Conservation (phyloP, 1,140 invertebrate species). For the Bombus waltoni region DNA sequence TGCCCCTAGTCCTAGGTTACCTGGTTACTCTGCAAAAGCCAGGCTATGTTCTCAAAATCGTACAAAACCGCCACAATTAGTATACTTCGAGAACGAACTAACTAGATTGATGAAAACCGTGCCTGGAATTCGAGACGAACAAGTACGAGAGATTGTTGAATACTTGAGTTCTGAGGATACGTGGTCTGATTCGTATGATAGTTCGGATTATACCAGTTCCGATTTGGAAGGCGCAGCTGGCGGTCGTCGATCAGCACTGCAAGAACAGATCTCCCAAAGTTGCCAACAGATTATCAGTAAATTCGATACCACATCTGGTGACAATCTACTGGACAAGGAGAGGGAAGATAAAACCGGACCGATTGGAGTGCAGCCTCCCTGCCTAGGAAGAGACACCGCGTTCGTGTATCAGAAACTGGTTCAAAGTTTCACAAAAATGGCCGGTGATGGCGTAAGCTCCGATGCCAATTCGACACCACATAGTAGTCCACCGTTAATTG, state of each 20-base stretch:
- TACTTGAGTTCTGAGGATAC: slow-evolving; percentile 95
- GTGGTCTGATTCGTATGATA: slow-evolving; percentile 96
- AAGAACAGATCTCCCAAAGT: slow-evolving; percentile 93
- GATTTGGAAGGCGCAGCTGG: slow-evolving; percentile 89
- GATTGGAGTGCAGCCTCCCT: slow-evolving; percentile 63
- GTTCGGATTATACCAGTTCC: slow-evolving; percentile 94
- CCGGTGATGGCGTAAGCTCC: slow-evolving; percentile 81
- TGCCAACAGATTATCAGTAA: slow-evolving; percentile 94
- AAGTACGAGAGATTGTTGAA: slow-evolving; percentile 95
- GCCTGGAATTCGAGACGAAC: slow-evolving; percentile 93
- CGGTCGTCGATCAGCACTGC: slow-evolving; percentile 87
- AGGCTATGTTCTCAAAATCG: slow-evolving; percentile 81
- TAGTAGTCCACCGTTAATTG: slow-evolving; percentile 92
- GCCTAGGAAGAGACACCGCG: slow-evolving; percentile 88
- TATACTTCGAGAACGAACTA: slow-evolving; percentile 94
- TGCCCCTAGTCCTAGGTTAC: slow-evolving; percentile 83
- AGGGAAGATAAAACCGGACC: slow-evolving; percentile 51
- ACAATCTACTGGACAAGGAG: slow-evolving; percentile 84
- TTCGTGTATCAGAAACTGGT: slow-evolving; percentile 93
- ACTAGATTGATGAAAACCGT: slow-evolving; percentile 96
- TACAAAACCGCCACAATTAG: slow-evolving; percentile 91
- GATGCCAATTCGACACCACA: slow-evolving; percentile 84
- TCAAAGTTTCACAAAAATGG: slow-evolving; percentile 90
- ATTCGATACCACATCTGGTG: slow-evolving; percentile 85
- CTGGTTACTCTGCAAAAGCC: slow-evolving; percentile 80